A percentile compares a stretch with the other conserved stretches of the same genome.
Conservation (phyloP, 2,797 vertebrate species). For the Neopelma chrysocephalum region DNA sequence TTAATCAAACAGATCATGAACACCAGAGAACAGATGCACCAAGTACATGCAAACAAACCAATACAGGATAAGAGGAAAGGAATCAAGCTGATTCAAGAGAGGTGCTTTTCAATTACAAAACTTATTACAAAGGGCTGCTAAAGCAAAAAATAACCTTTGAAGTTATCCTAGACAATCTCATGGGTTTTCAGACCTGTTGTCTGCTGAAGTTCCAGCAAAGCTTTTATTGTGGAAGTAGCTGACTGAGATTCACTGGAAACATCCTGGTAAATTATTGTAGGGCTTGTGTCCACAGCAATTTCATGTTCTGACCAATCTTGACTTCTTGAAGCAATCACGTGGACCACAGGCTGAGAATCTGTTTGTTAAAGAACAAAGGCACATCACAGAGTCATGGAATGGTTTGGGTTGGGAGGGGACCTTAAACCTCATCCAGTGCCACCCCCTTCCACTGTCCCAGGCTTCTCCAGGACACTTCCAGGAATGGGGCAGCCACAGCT, state of each 20-base stretch:
- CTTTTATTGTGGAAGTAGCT: constrained; percentile 96
- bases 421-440: neutral
- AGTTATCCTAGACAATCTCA: neutral
- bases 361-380: constrained; percentile 26
- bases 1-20: neutral
- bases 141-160: neutral
- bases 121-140: neutral
- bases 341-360: constrained; percentile 92
- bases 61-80: neutral
- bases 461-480: neutral
- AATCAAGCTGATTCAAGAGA: neutral
- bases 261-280: constrained; percentile 95
- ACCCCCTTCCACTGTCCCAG: neutral
- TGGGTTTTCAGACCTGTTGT: constrained; percentile 83
- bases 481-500: neutral
- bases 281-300: constrained; percentile 90
- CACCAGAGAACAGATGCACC: neutral
- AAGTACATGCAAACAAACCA: neutral
- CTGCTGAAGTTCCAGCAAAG: constrained; percentile 95
- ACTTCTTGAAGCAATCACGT: constrained; percentile 91
- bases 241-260: constrained; percentile 91
- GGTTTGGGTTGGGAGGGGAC: neutral
- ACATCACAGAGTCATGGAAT: neutral
- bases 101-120: constrained; percentile 3
- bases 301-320: constrained; percentile 97